Percentiles rank a stretch among this genome's conserved stretches.
These are phyloP conservation scores for Hemiprocne comata DNA, from an alignment of 2,113 vertebrate genomes.

Conservation along the genomic window DNA sequence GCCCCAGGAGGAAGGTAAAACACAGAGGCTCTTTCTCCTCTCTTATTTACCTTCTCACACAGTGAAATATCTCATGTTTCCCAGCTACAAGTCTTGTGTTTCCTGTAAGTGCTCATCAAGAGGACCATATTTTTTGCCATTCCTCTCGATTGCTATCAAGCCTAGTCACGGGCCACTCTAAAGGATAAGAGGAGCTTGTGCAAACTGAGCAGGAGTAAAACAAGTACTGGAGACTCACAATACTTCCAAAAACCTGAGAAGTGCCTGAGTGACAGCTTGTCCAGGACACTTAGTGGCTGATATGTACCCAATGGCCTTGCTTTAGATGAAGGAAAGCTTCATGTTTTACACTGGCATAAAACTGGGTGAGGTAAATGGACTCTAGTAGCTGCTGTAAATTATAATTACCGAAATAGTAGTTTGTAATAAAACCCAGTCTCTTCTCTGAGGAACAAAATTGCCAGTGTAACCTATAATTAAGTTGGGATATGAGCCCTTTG, in stretches of 20 bases:
- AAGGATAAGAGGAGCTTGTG: background rate
- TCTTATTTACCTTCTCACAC: background rate
- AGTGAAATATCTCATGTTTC: slow-evolving; percentile 32
- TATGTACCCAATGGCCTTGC: background rate
- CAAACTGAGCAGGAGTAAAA: slow-evolving; percentile 32
- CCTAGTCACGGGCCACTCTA: background rate
- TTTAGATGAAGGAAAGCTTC: background rate
- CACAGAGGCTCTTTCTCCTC: slow-evolving; percentile 20
- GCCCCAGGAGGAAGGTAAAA: background rate
- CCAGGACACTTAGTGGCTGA: background rate
- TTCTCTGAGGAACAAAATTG: background rate
- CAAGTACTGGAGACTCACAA: background rate
- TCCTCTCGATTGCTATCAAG: slow-evolving; percentile 23
- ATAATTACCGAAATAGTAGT: background rate
- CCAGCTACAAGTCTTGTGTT: slow-evolving; percentile 15
- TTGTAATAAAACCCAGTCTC: background rate
- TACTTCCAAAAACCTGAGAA: slow-evolving; percentile 30
- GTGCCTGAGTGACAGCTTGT: slow-evolving; percentile 10
- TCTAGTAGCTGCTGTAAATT: background rate
- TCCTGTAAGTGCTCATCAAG: background rate
- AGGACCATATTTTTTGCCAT: slow-evolving; percentile 45
- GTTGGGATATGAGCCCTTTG: background rate
- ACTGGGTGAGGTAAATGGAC: background rate
- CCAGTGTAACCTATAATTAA: background rate
- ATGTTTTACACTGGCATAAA: background rate